Evolutionary conservation across 2,113 vertebrate species (phyloP), one percentile per base, ranked within the genome.

Genomic region (Ariopsis seemanni): DNA sequence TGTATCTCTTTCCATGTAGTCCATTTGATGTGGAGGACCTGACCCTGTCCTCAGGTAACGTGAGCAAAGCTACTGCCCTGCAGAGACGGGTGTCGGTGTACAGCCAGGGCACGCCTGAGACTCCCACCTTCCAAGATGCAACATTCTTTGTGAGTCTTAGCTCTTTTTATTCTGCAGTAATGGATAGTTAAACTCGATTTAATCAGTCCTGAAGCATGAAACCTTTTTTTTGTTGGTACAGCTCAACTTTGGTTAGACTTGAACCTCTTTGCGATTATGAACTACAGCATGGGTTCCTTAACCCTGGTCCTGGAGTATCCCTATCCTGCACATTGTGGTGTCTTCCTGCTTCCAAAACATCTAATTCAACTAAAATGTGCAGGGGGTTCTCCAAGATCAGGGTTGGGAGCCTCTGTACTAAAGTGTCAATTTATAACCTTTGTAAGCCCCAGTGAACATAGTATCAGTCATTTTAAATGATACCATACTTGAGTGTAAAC

Each of bases 101-200:
- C 92, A 99, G 98, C 94, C 98, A 99, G 94, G 97, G 97, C 87
- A 98, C 98, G 8, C 98, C 98, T 0, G 98, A 99, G 91, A 99
- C 98, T 0, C 98, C 98, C 89, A 97, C 95, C 90, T 98, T 98
- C 95, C 98, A 97, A 94, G 97, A 98, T 83, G 95, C 96, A 83
- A 93, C 97, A 25, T 99, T 99, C 93, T 99, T 99, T 87, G 98
- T 99, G 95, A 98, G 98, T 97, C 42, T 82, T 42, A 48, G 58
- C 10, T 50, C 15, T 50, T 65, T 25, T 74, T 65, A 53, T 11
- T 69, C 25, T 63, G 62, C 30, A 58, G 12, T 17, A 5, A n/a
- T 27, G 52, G 22, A 74, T 77, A 7, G 48, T 77, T 77, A n/a
- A 27, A 8, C n/a, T 55, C 7, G 14, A 30, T 79, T 50, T 25